Percentiles rank a stretch among this genome's conserved stretches.
phyloP scores from a whole-genome alignment of 2,797 vertebrate species.

The Lepidocolaptes lacrymiger region DNA sequence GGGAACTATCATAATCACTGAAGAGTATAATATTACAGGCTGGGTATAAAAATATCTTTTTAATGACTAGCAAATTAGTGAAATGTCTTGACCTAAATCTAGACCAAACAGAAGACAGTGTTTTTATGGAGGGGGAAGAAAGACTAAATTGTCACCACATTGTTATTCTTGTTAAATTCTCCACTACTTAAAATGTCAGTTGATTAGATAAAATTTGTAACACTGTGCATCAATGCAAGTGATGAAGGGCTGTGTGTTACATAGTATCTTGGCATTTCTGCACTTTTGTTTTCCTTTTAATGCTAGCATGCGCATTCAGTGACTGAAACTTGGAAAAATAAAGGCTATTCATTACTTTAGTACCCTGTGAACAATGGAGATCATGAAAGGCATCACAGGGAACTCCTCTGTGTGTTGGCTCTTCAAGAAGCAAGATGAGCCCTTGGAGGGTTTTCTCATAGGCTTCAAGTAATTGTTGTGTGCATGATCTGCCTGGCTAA shows the following conservation, averaged over 20 bases:
- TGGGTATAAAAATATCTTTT: conserved; percentile 88
- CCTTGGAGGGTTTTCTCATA: conserved; percentile 37
- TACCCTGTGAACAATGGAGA: conserved; percentile 7
- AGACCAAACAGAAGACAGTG: conserved; percentile 83
- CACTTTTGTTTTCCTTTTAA: conserved; percentile 67
- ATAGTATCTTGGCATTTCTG: conserved; percentile 59
- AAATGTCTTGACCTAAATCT: conserved; percentile 85
- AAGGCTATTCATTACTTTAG: conserved; percentile 56
- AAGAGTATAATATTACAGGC: conserved; percentile 87
- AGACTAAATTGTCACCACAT: conserved; percentile 78
- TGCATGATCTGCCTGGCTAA: conserved; percentile 59
- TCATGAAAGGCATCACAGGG: conserved; percentile 55
- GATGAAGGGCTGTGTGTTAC: conserved; percentile 56
- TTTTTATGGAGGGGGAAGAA: conserved; percentile 78
- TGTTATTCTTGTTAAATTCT: conserved; percentile 80
- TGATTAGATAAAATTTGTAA: conserved; percentile 77
- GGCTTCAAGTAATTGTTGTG: conserved; percentile 55
- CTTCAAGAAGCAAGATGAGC: conserved; percentile 37
- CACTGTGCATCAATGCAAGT: conserved; percentile 55
- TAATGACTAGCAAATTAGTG: conserved; percentile 90
- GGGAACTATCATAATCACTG: conserved; percentile 89
- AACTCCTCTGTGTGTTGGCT: conserved; percentile 48
- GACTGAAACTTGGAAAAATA: conserved; percentile 52
- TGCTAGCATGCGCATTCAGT: conserved; percentile 20
- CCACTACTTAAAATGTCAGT: conserved; percentile 72